Evolutionary conservation across 1,140 invertebrate genomes (phyloP), one percentile per base, ranked within the genome.

Genomic region (Drosophila lacteicornis): DNA sequence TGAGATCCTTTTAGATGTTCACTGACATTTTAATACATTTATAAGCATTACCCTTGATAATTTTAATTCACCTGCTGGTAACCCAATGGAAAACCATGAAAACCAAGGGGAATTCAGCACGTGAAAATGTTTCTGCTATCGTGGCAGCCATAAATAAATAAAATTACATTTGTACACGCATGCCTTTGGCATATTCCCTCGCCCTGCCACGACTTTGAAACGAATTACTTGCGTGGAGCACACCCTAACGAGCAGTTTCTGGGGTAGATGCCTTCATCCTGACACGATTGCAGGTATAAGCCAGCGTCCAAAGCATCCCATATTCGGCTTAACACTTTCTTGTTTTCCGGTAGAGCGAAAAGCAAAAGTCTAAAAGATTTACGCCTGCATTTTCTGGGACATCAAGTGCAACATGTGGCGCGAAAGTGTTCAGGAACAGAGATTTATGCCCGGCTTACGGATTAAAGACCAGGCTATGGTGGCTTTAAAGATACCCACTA

Each of bases 121-220:
- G 67, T 51, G 80, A 46, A 63, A 75, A 75, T 75, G 61, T 77
- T 77, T 42, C 50, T 62, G 56, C 62, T 59, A 36, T 47, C 56
- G 57, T 66, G 59, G 70, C 49, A 61, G 59, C 50, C 84, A 87
- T 88, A 87, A 87, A 87, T 87, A 87, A 84, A 84, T 88, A 84
- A 87, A 80, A 88, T 80, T 88, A 51, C 79, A 78, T 75, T 87
- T 78, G 63, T 61, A 45, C 77, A 47, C 70, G 49, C 62, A 43
- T 69, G 56, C 57, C 43, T 73, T 30, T 79, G 51, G 74, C 59
- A 79, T 61, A 67, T 80, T 45, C 40, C 56, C 53, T 45, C 58
- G 73, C 51, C 66, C 68, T 80, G 27, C 60, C 57, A 74, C 79
- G 79, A 88, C 73, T 84, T 87, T 78, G 57, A 88, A 87, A 87